A percentile compares a stretch with the other conserved stretches of the same genome.
These are phyloP conservation scores for Ips nitidus DNA, from an alignment of 1,140 invertebrate genomes.

Conservation along the genomic window DNA sequence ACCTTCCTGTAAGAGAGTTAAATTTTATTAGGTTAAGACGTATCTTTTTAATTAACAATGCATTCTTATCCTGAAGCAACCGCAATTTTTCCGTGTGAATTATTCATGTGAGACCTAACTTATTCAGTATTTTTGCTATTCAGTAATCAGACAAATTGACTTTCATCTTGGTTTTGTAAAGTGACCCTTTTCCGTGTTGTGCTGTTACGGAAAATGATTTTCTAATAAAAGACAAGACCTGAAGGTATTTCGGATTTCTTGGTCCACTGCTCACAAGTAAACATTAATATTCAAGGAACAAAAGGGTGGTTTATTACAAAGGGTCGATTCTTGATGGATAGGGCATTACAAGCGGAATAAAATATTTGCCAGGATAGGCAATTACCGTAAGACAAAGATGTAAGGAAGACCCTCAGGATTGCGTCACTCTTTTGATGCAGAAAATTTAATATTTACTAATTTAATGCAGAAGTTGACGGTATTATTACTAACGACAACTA, in stretches of 20 bases:
- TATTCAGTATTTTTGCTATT: too few relatives aligned
- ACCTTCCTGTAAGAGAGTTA: too few relatives aligned
- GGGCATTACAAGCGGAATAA: conserved; percentile 30
- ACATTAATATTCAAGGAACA: conserved; percentile 27
- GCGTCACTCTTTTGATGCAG: background rate
- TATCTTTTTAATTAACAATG: too few relatives aligned
- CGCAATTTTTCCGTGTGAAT: too few relatives aligned
- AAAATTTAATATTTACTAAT: background rate
- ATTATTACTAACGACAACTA: too few relatives aligned
- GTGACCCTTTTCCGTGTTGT: conserved; percentile 17
- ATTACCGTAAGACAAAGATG: background rate
- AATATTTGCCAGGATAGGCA: conserved; percentile 17
- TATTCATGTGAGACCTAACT: too few relatives aligned
- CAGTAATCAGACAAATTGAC: background rate
- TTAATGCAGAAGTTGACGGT: too few relatives aligned
- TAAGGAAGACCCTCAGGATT: background rate
- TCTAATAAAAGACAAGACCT: conserved; percentile 33
- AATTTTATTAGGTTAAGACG: too few relatives aligned
- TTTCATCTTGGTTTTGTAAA: conserved; percentile 18
- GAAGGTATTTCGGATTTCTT: conserved; percentile 26
- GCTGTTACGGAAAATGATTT: conserved; percentile 33
- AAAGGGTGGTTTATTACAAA: conserved; percentile 33
- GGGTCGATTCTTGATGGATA: conserved; percentile 33
- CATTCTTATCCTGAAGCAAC: too few relatives aligned
- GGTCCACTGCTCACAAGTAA: conserved; percentile 27